Base-by-base conservation (phyloP, 2,888 invertebrate genomes). In the Cheilosia soror region DNA sequence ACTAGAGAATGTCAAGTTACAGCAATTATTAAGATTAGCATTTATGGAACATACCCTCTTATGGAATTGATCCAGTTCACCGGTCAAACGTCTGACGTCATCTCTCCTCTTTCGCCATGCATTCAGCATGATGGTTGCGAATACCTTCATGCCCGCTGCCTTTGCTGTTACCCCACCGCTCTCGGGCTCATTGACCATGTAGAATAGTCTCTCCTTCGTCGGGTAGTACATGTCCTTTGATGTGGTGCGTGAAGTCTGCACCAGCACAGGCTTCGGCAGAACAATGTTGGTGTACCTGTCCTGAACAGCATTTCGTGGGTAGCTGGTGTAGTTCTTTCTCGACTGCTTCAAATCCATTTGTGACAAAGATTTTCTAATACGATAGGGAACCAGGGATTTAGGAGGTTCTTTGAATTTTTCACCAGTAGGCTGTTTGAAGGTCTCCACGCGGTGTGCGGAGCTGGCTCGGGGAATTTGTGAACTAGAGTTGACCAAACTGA, bases 331-430 rank as follows among this genome's bases (percentile, higher is more conserved):
- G 37, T 3, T 58, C 2, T 51, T 63, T 15, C 55, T 79, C 7
- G 89, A 87, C 15, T 89, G 89, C 71, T 89, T 90, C 33, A 92
- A 89, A 69, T 92, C 91, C 89, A 91, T 91, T 87, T 91, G 91
- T 0, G 92, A 91, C 0, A 89, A 71, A 0, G 91, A 91, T 53
- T 91, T 91, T 13, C 90, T 88, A 5, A 89, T 87, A 0, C 87
- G 89, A 66, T 60, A 69, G 3, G 69, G 68, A 25, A 49, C 15
- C 20, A 68, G 2, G 6, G 58, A 73, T 58, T 66, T 76, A 0
- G 62, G 6, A 9, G 47, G 31, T 25, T 66, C 51, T 27, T 87
- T 66, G 25, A 82, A 44, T 40, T 65, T 76, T 29, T 49, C 40
- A 27, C 25, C 9, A 2, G 29, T 42, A 13, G 71, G 25, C 33